Evolutionary conservation across 2,888 invertebrate species (phyloP), one percentile per base, ranked within the genome.

Genomic region (Caenorhabditis becei): DNA sequence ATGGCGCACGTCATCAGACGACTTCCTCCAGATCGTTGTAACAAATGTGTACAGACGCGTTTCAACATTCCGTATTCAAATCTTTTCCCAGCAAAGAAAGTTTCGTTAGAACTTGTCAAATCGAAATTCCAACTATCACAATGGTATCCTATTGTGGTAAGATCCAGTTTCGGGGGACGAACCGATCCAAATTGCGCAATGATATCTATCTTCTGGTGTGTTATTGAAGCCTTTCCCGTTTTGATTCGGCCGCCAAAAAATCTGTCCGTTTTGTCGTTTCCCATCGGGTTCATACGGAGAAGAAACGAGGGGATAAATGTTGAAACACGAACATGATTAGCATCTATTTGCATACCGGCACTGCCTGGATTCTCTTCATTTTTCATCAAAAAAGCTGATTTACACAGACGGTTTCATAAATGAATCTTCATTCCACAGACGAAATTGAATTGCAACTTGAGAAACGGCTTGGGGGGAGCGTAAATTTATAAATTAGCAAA

Each of bases 281-380:
- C 18, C 41, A 44, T 63, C 63, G 72, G 63, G 74, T 74, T 66
- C 74, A 65, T 59, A 74, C 51, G 58, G 44, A 54, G 58, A 37
- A 37, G n/a, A n/a, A 58, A 24, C 5, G 44, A 23, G 62, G 41
- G 3, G n/a, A 47, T 18, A 41, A 49, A 65, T 72, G 72, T 47
- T 65, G 63, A 72, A 72, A 72, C 72, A 44, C 72, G 65, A 66
- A 66, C 58, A 66, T 66, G 74, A 74, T 74, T 74, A 66, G 74
- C 74, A 65, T 74, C 74, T 59, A 66, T 74, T 74, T 74, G 59
- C 66, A 65, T 72, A 65, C 58, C 56, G 18, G 35, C 72, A 56
- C 56, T 3, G 3, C 11, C 16, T 10, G 32, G 41, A 41, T 41
- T 51, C 10, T 51, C 51, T 72, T 72, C 72, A 63, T 35, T 63